Percentiles rank a stretch among this genome's conserved stretches.
Conservation (phyloP, 2,113 vertebrate species). For the Gymnarchus niloticus region DNA sequence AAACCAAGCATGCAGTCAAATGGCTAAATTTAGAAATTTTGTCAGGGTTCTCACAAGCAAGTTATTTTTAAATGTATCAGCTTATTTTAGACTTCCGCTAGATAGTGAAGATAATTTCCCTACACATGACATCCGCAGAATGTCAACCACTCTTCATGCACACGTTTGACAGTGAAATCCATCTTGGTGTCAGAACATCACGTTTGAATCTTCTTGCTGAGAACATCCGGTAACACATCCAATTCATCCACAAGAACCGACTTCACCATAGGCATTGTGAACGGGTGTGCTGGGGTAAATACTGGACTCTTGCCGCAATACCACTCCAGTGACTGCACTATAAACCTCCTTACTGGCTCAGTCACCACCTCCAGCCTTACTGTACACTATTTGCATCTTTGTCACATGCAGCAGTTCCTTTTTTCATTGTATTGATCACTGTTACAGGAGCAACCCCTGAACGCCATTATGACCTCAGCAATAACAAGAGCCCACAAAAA, state of each 20-base stretch:
- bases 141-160: background rate
- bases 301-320: background rate
- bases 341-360: background rate
- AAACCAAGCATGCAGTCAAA: background rate
- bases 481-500: background rate
- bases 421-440: background rate
- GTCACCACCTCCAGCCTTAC: background rate
- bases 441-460: background rate
- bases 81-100: background rate
- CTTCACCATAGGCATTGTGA: background rate
- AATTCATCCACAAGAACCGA: background rate
- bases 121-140: background rate
- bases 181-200: background rate
- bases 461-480: background rate
- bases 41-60: background rate
- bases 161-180: background rate
- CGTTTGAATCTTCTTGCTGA: background rate
- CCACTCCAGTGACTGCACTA: background rate
- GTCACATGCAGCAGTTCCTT: background rate
- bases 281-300: background rate
- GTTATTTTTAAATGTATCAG: background rate
- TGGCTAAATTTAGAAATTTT: slow-evolving; percentile 20
- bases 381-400: background rate
- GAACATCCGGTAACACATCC: background rate
- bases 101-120: slow-evolving; percentile 1